Percentiles rank a stretch among this genome's conserved stretches.
phyloP scores from a whole-genome alignment of 2,888 invertebrate genomes.

The Notodonta ziczac region DNA sequence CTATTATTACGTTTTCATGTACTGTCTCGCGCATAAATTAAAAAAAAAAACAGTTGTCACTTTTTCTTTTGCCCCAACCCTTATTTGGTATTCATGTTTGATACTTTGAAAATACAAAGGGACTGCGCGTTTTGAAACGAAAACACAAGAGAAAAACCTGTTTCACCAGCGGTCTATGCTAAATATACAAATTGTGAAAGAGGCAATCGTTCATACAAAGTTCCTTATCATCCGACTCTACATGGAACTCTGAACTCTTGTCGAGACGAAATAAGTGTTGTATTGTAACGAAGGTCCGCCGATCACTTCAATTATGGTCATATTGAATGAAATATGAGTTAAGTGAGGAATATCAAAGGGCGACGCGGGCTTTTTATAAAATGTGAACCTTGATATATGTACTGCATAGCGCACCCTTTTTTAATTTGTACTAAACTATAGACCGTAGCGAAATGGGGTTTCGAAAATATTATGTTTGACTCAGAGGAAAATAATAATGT shows the following conservation, averaged over 20 bases:
- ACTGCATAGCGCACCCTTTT: conserved; percentile 76
- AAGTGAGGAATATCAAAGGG: conserved; percentile 84
- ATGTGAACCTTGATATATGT: conserved; percentile 81
- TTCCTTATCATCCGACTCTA: conserved; percentile 62
- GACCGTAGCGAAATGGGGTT: conserved; percentile 74
- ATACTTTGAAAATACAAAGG: conserved; percentile 82
- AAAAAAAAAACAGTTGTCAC: conserved; percentile 71
- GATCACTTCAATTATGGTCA: conserved; percentile 82
- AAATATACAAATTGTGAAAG: conserved; percentile 84
- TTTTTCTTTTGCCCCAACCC: conserved; percentile 83
- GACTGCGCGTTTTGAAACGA: conserved; percentile 73
- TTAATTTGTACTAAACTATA: conserved; percentile 81
- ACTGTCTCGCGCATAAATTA: conserved; percentile 82
- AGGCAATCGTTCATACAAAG: conserved; percentile 79
- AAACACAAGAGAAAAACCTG: conserved; percentile 80
- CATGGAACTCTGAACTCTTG: conserved; percentile 66
- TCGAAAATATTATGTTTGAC: conserved; percentile 44
- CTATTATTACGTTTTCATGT: conserved; percentile 84
- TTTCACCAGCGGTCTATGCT: conserved; percentile 78
- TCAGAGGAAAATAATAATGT: no score
- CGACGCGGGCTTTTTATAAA: conserved; percentile 77
- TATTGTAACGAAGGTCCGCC: conserved; percentile 60
- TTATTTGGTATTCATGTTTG: conserved; percentile 85
- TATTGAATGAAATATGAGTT: conserved; percentile 83
- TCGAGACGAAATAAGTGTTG: conserved; percentile 57